These are phyloP conservation scores for Capreolus pygargus DNA, from an alignment of 2,113 vertebrate species.

Conservation along the genomic window DNA sequence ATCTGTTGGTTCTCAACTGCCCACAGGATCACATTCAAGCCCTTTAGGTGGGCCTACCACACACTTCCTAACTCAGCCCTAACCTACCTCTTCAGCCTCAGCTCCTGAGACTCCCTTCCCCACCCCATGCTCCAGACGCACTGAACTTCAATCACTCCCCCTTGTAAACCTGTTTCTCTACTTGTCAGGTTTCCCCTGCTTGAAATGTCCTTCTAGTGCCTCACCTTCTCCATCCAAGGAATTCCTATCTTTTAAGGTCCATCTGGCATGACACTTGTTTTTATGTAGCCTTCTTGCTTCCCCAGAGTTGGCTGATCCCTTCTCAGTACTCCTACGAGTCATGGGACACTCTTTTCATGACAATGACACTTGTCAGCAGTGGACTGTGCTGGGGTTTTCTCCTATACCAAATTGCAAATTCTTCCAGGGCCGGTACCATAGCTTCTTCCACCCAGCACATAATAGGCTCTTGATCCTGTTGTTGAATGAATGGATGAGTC, in stretches of 20 bases:
- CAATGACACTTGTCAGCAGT: not conserved
- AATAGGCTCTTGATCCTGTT: not conserved
- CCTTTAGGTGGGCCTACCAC: not conserved
- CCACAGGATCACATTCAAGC: not conserved
- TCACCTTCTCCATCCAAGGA: not conserved
- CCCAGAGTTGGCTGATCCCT: not conserved
- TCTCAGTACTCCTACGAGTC: not conserved
- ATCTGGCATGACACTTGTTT: not conserved
- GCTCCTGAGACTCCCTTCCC: not conserved
- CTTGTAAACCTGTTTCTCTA: not conserved
- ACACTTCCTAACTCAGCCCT: not conserved
- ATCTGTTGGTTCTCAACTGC: not conserved
- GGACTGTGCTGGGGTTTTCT: not conserved
- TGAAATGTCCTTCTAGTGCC: not conserved
- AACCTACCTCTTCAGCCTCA: not conserved
- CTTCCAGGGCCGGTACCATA: not conserved
- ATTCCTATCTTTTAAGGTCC: not conserved
- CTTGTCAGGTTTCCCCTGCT: not conserved
- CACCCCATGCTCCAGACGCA: not conserved
- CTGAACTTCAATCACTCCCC: not conserved
- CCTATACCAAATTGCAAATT: not conserved
- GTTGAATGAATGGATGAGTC: not conserved
- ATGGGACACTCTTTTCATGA: not conserved
- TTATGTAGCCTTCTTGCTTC: not conserved
- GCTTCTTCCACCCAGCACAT: not conserved